These are phyloP conservation scores for Melieria omissa DNA, from an alignment of 2,888 invertebrate species.

Conservation along the genomic window DNA sequence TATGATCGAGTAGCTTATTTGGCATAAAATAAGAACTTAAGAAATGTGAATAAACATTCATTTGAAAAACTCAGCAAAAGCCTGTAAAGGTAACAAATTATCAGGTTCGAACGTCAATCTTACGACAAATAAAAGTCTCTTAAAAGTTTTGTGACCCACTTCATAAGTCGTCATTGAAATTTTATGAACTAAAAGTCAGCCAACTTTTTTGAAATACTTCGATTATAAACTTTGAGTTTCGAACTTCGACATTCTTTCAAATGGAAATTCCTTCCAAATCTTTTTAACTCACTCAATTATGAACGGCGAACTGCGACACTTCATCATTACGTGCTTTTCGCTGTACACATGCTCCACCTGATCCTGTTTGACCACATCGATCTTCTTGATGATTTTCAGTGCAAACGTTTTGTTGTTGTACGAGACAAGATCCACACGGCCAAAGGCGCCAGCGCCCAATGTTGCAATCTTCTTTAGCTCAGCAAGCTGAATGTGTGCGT, in stretches of 20 bases:
- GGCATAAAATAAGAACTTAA: too few relatives aligned
- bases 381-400: conserved; percentile 88
- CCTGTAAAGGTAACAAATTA: too few relatives aligned
- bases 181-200: too few relatives aligned
- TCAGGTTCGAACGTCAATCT: too few relatives aligned
- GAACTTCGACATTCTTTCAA: background rate
- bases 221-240: background rate
- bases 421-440: conserved; percentile 83
- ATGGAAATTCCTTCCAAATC: background rate
- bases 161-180: background rate
- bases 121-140: background rate
- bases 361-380: conserved; percentile 87
- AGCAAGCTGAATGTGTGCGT: conserved; percentile 76
- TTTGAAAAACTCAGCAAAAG: too few relatives aligned
- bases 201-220: background rate
- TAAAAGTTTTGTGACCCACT: background rate
- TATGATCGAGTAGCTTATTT: too few relatives aligned
- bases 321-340: conserved; percentile 86
- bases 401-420: conserved; percentile 75
- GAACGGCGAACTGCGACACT: conserved; percentile 79
- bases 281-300: conserved; percentile 75
- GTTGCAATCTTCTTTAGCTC: conserved; percentile 87
- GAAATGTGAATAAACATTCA: too few relatives aligned
- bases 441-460: conserved; percentile 93
- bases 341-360: conserved; percentile 91